Evolutionary conservation across 2,113 vertebrate species (phyloP), one percentile per base, ranked within the genome.

Genomic region (Glaucidium brasilianum): DNA sequence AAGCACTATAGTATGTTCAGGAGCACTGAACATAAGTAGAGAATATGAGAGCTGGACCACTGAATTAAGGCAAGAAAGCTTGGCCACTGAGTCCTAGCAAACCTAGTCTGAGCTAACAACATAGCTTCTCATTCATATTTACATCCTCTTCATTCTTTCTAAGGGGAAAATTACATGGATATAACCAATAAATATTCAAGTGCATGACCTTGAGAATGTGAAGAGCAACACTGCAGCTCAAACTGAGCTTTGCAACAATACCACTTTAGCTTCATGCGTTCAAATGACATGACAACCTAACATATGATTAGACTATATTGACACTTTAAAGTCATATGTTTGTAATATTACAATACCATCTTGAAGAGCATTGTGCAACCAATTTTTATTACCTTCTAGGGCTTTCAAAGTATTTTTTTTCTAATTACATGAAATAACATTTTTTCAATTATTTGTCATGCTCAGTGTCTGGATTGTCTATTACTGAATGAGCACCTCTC

Each of bases 401-500:
- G 29, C 45, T 96, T n/a, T 15, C 37, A 11, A 80, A 71, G 26
- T 58, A 15, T 20, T 89, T 85, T 85, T 85, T 78, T 76, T 77
- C 64, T 85, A 62, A 53, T 84, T 82, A 96, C 4, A 5, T 26
- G n/a, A 91, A 80, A 77, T 67, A 94, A 73, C n/a, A 23, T 19
- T 95, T 81, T 96, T 96, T 88, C 66, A 95, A 55, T 84, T 87
- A 83, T 19, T 75, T 84, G 56, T 73, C 78, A 85, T 49, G 26
- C 45, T 72, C 32, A 59, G 25, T 74, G 84, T 71, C 94, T 94
- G 82, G 79, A 84, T 83, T 91, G 59, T 55, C 66, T 80, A 52
- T 69, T 68, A 68, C 25, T 83, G 74, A 94, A 59, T 93, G 37
- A 96, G 67, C 68, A 88, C 60, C 75, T 56, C 68, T 78, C 16